phyloP scores from a whole-genome alignment of 2,797 vertebrate genomes.

The Pseudotriccus pelzelni region DNA sequence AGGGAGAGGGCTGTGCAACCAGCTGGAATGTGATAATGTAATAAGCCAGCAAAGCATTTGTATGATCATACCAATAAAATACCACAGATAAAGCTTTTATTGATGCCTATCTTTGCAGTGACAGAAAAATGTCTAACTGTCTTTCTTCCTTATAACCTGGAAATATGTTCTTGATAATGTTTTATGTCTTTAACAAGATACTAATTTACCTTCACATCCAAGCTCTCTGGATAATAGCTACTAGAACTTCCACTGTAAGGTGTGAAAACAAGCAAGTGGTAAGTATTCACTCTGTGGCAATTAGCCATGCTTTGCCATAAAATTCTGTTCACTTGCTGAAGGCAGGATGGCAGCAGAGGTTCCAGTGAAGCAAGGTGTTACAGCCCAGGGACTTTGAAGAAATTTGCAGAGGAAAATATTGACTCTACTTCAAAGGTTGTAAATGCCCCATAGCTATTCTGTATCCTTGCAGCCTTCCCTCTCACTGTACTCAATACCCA shows the following conservation, averaged over 20 bases:
- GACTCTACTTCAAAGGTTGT: neutral
- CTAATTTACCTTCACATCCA: neutral
- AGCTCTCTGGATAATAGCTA: neutral
- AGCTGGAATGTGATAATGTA: neutral
- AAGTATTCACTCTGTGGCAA: neutral
- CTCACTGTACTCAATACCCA: neutral
- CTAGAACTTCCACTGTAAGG: neutral
- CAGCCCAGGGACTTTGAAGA: neutral
- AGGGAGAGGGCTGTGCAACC: neutral
- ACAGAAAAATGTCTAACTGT: neutral
- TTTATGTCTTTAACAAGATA: neutral
- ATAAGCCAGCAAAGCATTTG: neutral
- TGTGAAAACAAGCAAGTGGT: neutral
- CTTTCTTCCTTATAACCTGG: neutral
- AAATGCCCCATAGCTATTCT: neutral
- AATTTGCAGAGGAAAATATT: neutral
- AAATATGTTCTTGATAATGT: neutral
- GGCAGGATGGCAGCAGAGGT: neutral
- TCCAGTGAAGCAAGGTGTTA: neutral
- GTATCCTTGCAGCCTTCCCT: neutral
- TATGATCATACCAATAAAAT: neutral
- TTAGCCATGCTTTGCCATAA: neutral
- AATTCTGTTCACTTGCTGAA: neutral
- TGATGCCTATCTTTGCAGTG: neutral
- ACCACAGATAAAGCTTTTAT: neutral